phyloP scores from a whole-genome alignment of 2,113 vertebrate species.

The Ptychochromis oligacanthus region DNA sequence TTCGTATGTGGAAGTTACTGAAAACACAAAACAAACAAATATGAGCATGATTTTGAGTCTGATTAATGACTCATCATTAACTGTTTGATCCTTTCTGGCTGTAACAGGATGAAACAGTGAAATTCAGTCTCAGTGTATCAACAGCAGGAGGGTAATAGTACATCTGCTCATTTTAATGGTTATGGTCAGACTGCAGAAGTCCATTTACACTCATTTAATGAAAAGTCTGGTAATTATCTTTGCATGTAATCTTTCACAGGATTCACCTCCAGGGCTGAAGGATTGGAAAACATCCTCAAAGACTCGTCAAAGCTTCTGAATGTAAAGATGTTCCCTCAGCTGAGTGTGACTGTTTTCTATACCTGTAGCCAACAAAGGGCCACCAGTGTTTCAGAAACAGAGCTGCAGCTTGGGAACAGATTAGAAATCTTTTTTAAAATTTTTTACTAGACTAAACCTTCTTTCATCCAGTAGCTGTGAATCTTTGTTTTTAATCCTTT shows the following conservation, averaged over 20 bases:
- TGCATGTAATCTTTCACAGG: neutral
- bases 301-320: no score
- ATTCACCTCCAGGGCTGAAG: neutral
- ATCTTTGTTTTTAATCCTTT: no score
- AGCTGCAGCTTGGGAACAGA: no score
- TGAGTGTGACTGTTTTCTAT: no score
- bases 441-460: no score
- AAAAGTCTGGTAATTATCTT: neutral
- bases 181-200: no score
- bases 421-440: no score
- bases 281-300: neutral
- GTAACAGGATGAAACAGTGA: neutral
- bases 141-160: neutral
- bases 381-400: no score
- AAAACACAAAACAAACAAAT: conserved; percentile 22
- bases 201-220: neutral
- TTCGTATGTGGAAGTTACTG: conserved; percentile 97
- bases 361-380: no score
- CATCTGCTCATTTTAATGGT: no score
- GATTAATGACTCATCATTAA: neutral
- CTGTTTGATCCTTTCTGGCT: neutral
- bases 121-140: neutral
- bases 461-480: no score
- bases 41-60: neutral
- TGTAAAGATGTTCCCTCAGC: no score